These are phyloP conservation scores for Nomada fabriciana DNA, from an alignment of 2,888 invertebrate genomes.

Conservation along the genomic window DNA sequence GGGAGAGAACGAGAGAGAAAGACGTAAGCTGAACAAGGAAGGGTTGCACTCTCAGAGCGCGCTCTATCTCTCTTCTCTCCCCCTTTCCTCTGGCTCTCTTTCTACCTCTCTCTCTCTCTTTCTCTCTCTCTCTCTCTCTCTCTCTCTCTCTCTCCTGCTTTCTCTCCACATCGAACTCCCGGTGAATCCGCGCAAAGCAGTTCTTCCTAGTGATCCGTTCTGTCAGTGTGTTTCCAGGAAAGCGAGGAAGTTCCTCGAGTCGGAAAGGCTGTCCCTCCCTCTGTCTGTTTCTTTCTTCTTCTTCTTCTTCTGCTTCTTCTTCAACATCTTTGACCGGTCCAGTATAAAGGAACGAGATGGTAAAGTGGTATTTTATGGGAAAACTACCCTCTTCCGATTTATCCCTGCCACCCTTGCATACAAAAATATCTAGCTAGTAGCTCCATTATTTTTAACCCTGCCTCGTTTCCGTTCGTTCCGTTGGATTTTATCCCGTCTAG, in stretches of 20 bases:
- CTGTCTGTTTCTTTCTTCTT: conserved; percentile 35
- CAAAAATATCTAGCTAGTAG: too few relatives aligned
- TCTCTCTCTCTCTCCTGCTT: conserved; percentile 29
- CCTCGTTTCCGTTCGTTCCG: neutral
- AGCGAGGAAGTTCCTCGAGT: conserved; percentile 48
- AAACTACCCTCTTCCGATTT: neutral
- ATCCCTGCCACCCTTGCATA: too few relatives aligned
- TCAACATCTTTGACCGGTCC: conserved; percentile 33
- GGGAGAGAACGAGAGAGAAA: conserved; percentile 62
- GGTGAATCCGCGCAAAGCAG: conserved; percentile 70
- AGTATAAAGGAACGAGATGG: conserved; percentile 50
- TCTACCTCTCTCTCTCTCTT: conserved; percentile 35
- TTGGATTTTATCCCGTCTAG: neutral
- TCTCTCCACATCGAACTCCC: conserved; percentile 56
- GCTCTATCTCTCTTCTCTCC: conserved; percentile 43
- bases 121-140: conserved; percentile 32
- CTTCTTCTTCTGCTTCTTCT: conserved; percentile 43
- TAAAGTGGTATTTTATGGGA: conserved; percentile 42
- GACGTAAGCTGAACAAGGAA: conserved; percentile 52
- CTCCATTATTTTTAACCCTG: neutral
- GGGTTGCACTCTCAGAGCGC: conserved; percentile 40
- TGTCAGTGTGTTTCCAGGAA: conserved; percentile 73
- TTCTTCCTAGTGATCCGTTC: conserved; percentile 80
- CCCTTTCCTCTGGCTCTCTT: neutral
- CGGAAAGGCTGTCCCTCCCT: conserved; percentile 44